These are phyloP conservation scores for Parauchenoglanis ngamensis DNA, from an alignment of 2,797 vertebrate genomes.

Conservation along the genomic window DNA sequence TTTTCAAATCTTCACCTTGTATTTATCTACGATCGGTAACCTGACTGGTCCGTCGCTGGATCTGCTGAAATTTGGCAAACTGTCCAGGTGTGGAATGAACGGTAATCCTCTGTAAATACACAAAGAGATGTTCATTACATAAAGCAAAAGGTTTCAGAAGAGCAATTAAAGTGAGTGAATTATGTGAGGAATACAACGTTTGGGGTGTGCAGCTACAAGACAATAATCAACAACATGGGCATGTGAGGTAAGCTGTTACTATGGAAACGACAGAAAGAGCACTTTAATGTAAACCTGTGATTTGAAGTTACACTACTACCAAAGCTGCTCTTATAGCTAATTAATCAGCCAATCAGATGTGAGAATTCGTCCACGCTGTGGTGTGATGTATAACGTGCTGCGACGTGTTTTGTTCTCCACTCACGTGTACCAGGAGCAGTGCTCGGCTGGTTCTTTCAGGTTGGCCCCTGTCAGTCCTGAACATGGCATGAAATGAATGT, in stretches of 20 bases:
- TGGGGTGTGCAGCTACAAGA: neutral
- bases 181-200: too few species aligned
- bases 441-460: conserved; percentile 90
- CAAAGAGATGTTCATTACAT: neutral
- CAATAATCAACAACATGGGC: neutral
- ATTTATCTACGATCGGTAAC: conserved; percentile 98
- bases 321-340: neutral
- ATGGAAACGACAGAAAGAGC: neutral
- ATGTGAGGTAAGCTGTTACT: neutral
- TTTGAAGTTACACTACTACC: neutral
- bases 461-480: conserved; percentile 96
- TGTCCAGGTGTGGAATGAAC: conserved; percentile 98
- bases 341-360: neutral
- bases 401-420: conserved; percentile 48
- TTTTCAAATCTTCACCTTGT: conserved; percentile 79
- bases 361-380: neutral
- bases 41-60: conserved; percentile 92
- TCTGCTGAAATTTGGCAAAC: conserved; percentile 94
- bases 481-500: conserved; percentile 98
- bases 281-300: neutral
- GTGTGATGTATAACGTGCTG: neutral
- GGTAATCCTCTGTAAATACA: conserved; percentile 85
- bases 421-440: conserved; percentile 96
- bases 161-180: neutral
- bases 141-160: neutral